phyloP scores from a whole-genome alignment of 2,888 invertebrate species.

The Phyllotreta striolata region DNA sequence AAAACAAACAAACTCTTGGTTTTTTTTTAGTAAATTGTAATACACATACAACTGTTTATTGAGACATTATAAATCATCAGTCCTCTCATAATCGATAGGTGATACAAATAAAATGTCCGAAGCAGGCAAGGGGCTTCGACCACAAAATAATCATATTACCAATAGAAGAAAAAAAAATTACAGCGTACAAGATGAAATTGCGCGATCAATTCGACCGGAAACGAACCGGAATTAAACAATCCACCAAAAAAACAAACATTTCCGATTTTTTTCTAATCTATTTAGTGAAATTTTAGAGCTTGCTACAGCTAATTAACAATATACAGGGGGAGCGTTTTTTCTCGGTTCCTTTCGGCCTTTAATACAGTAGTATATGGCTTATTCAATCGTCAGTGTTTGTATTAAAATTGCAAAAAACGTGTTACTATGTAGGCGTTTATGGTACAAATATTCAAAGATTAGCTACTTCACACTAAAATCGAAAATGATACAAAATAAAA shows the following conservation, averaged over 20 bases:
- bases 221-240: too few species aligned
- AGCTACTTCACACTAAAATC: conserved; percentile 60
- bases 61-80: conserved; percentile 67
- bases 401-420: conserved; percentile 47
- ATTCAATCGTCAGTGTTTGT: conserved; percentile 33
- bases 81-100: conserved; percentile 58
- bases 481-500: conserved; percentile 45
- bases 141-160: conserved; percentile 39
- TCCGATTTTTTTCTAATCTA: conserved; percentile 14
- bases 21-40: conserved; percentile 59
- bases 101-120: conserved; percentile 53
- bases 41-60: conserved; percentile 74
- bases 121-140: conserved; percentile 45
- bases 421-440: conserved; percentile 52
- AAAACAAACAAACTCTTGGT: too few species aligned
- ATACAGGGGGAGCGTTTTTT: conserved; percentile 6
- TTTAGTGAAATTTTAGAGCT: too few species aligned
- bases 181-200: conserved; percentile 39
- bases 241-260: neutral
- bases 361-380: conserved; percentile 43
- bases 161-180: conserved; percentile 44
- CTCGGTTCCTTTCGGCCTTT: conserved; percentile 10
- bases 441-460: conserved; percentile 54
- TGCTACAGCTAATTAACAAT: conserved; percentile 10
- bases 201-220: conserved; percentile 17